These are phyloP conservation scores for Corythoichthys haematopterus DNA, from an alignment of 2,113 vertebrate species.

Conservation along the genomic window DNA sequence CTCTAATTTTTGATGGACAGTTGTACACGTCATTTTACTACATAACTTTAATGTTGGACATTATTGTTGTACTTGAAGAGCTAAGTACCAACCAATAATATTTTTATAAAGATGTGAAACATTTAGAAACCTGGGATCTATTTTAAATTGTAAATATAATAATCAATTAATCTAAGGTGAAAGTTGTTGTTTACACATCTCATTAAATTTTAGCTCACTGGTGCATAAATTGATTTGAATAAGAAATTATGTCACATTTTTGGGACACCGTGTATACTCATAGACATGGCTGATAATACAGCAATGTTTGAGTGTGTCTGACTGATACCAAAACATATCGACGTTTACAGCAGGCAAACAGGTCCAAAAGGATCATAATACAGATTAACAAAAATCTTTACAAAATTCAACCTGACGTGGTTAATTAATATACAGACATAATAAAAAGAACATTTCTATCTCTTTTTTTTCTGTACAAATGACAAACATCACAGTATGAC, in stretches of 20 bases:
- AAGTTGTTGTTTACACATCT: neutral
- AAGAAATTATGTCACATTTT: neutral
- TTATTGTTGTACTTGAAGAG: neutral
- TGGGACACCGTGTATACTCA: neutral
- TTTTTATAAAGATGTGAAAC: no score
- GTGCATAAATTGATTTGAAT: neutral
- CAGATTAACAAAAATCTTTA: constrained; percentile 77
- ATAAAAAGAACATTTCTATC: constrained; percentile 56
- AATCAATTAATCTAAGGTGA: neutral
- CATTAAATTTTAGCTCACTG: neutral
- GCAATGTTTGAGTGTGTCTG: constrained; percentile 24
- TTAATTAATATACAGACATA: constrained; percentile 69
- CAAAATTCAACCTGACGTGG: constrained; percentile 71
- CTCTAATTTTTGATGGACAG: no score
- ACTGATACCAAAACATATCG: constrained; percentile 75
- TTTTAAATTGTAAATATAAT: neutral
- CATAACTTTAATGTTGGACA: neutral
- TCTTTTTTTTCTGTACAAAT: constrained; percentile 83
- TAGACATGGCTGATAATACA: constrained; percentile 16
- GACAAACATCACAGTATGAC: constrained; percentile 96
- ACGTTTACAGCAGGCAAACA: constrained; percentile 76
- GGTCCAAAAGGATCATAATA: constrained; percentile 68
- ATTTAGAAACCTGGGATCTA: neutral
- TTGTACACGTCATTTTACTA: neutral
- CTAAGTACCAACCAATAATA: neutral